Evolutionary conservation across 2,888 invertebrate species (phyloP).

Genomic region (Brachycybe producta): DNA sequence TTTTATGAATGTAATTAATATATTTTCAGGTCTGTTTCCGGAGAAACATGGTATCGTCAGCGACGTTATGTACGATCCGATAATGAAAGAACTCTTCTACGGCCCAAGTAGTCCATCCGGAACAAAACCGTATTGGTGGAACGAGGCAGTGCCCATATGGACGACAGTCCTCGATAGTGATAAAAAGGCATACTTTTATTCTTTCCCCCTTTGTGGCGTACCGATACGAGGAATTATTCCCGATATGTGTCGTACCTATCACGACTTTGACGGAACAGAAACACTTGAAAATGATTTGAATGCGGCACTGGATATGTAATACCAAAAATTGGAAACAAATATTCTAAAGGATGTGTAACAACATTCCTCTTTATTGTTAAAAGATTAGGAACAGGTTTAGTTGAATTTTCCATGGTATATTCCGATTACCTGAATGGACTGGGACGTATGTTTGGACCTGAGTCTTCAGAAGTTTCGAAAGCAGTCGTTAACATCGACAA

Average conservation of each 20-base stretch:
- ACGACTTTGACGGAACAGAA: too few relatives aligned
- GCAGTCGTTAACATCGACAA: slow-evolving; percentile 29
- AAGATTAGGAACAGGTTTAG: slow-evolving; percentile 3
- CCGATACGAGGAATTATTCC: slow-evolving; percentile 20
- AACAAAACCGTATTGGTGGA: slow-evolving; percentile 27
- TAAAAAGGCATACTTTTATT: slow-evolving; percentile 20
- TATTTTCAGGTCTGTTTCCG: slow-evolving; percentile 14
- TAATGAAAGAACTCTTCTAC: slow-evolving; percentile 2
- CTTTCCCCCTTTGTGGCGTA: slow-evolving; percentile 23
- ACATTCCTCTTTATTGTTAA: not conserved
- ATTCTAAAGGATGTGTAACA: not conserved
- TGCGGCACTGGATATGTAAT: too few relatives aligned
- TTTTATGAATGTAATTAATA: too few relatives aligned
- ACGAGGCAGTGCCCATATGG: slow-evolving; percentile 31
- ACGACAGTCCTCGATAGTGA: slow-evolving; percentile 25
- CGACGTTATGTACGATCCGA: slow-evolving; percentile 18
- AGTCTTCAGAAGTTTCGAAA: slow-evolving; percentile 26
- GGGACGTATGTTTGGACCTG: slow-evolving; percentile 31
- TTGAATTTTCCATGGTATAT: slow-evolving; percentile 24
- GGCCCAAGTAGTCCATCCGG: slow-evolving; percentile 12
- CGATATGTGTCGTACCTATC: slow-evolving; percentile 22
- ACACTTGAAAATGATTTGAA: too few relatives aligned
- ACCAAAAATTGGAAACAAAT: too few relatives aligned
- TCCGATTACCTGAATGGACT: slow-evolving; percentile 28
- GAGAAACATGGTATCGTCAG: slow-evolving; percentile 17